These are phyloP conservation scores for Rhinatrema bivittatum DNA, from an alignment of 2,797 vertebrate species.

Conservation along the genomic window DNA sequence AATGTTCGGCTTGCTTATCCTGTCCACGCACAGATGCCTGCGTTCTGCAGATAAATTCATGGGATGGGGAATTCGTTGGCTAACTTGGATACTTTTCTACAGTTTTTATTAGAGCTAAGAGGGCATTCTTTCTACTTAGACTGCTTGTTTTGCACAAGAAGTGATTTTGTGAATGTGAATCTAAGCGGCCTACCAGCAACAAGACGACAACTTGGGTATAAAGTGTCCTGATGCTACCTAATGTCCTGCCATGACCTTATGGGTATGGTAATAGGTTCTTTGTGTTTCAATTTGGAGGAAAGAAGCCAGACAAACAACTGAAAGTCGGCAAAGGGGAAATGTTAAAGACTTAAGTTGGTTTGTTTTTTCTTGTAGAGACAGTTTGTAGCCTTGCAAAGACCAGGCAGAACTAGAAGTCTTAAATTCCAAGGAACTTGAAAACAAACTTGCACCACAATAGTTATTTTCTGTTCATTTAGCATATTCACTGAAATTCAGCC, in stretches of 20 bases:
- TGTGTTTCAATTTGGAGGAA: slow-evolving; percentile 32
- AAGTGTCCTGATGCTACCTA: slow-evolving; percentile 77
- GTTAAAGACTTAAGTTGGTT: slow-evolving; percentile 45
- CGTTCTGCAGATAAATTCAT: slow-evolving; percentile 81
- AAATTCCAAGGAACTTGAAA: slow-evolving; percentile 23
- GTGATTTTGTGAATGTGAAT: slow-evolving; percentile 98
- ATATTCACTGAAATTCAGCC: slow-evolving; percentile 44
- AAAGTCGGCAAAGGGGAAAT: slow-evolving; percentile 43
- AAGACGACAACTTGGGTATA: slow-evolving; percentile 60
- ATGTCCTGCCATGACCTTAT: slow-evolving; percentile 68
- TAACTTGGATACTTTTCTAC: slow-evolving; percentile 74
- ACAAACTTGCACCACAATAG: slow-evolving; percentile 33
- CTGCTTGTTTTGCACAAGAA: slow-evolving; percentile 99
- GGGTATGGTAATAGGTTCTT: no score
- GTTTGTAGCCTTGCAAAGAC: no score
- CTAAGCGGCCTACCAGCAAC: slow-evolving; percentile 60
- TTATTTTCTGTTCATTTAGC: slow-evolving; percentile 47
- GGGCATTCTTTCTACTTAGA: slow-evolving; percentile 96
- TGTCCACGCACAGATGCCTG: slow-evolving; percentile 86
- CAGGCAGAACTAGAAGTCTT: no score
- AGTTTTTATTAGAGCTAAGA: slow-evolving; percentile 87
- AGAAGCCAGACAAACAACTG: slow-evolving; percentile 35
- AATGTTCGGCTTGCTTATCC: slow-evolving; percentile 87
- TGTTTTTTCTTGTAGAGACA: slow-evolving; percentile 46
- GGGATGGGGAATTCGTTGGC: slow-evolving; percentile 50